Base-by-base conservation (phyloP, 2,888 invertebrate genomes). In the Elegia similella region DNA sequence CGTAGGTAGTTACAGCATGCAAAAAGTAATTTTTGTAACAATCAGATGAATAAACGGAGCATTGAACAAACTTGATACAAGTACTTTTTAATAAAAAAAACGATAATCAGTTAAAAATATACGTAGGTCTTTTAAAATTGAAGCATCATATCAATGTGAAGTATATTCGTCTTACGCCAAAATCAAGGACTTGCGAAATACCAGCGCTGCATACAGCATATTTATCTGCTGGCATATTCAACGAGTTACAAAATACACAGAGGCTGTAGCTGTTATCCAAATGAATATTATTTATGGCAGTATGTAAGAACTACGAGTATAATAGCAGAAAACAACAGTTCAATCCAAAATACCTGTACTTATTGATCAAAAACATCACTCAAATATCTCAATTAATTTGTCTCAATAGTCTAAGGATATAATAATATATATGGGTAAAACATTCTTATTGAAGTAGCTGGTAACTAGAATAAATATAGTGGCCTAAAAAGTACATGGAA, bases 1-100 rank as follows among this genome's bases (percentile, higher is more conserved):
- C 54, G 54, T 54, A 55, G 54, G 44, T 55, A 55, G 54, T 44
- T 34, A 16, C 44, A 55, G 54, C 54, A 55, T 55, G 54, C 44
- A 13, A 30, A 43, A 30, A 54, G 16, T 54, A 54, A 15, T 30
- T 16, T 54, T 54, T 17, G 29, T 16, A 30, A 44, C 44, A 17
- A 30, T 13, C 16, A 32, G 54, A 34, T 32, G 44, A 44, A 30
- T 32, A 46, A 44, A 44, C 16, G 44, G 12, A 55, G 32, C 54
- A 55, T 55, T 55, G 54, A 7, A 30, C 44, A 17, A 38, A 48
- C 7, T 6, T 0, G 7, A 56, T 56, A 34, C 3, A 52, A 6
- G 5, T 12, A 12, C 6, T 38, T 38, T 34, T n/a, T 38, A 6
- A 12, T 12, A 38, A 12, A 38, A 38, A 38, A 1, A 12, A 12